These are phyloP conservation scores for Heliconius hewitsoni DNA, from an alignment of 1,140 invertebrate species.

Conservation along the genomic window DNA sequence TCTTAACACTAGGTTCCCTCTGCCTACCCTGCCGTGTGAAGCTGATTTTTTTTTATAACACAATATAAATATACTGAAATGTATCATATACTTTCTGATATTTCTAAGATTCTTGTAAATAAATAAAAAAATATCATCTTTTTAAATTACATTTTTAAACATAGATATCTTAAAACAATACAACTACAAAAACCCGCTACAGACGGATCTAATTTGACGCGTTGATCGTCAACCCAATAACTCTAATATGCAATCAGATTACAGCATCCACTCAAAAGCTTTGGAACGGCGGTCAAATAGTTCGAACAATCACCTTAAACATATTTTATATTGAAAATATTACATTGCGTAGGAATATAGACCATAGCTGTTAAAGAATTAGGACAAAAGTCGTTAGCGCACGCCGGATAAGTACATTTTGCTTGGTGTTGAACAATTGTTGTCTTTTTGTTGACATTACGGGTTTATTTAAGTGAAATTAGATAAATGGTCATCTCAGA, in stretches of 20 bases:
- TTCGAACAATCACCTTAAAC: constrained; percentile 30
- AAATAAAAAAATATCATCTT: too few relatives aligned
- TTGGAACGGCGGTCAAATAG: constrained; percentile 69
- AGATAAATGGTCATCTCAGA: constrained; percentile 76
- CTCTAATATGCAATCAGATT: constrained; percentile 49
- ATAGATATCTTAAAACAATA: not conserved
- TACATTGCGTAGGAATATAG: constrained; percentile 36
- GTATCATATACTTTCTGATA: too few relatives aligned
- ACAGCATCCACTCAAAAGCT: constrained; percentile 60
- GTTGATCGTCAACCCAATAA: constrained; percentile 40
- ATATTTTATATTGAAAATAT: not conserved
- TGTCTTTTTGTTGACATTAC: constrained; percentile 77
- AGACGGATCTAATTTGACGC: constrained; percentile 37
- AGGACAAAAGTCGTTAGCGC: constrained; percentile 44
- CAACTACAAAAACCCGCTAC: constrained; percentile 26
- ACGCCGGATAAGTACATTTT: constrained; percentile 23
- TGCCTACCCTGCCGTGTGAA: too few relatives aligned
- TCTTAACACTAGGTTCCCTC: too few relatives aligned
- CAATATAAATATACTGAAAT: too few relatives aligned
- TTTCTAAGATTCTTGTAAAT: too few relatives aligned
- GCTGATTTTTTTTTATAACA: too few relatives aligned
- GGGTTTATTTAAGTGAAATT: constrained; percentile 80
- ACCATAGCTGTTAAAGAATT: constrained; percentile 45
- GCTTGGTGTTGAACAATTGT: constrained; percentile 56
- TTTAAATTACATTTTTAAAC: too few relatives aligned